Evolutionary conservation across 2,888 invertebrate genomes (phyloP).

Genomic region (Dryobotodes eremita): DNA sequence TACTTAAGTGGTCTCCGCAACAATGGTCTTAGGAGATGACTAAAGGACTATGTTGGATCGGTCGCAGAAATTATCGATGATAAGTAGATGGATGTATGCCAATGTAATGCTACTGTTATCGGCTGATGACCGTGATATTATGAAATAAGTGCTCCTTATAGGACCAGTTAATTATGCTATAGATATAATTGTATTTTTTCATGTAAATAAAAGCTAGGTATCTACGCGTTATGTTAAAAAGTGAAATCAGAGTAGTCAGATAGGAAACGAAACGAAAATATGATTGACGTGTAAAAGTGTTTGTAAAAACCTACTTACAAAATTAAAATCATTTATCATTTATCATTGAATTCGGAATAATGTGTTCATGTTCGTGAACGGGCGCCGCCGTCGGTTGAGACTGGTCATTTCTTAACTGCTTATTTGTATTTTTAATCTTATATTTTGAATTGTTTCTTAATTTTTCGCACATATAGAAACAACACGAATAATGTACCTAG

Average conservation of each 20-base stretch:
- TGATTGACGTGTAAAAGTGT: no score
- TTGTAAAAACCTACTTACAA: no score
- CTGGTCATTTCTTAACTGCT: no score
- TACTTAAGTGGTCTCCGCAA: conserved; percentile 41
- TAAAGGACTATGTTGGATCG: conserved; percentile 24
- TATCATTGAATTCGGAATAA: no score
- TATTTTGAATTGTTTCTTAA: no score
- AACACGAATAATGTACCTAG: no score
- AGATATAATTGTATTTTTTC: neutral
- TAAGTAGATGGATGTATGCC: conserved; percentile 17
- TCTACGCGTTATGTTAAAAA: neutral
- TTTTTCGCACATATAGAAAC: no score
- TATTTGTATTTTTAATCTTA: no score
- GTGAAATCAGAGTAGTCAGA: neutral
- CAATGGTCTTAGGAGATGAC: conserved; percentile 40
- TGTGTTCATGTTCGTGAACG: no score
- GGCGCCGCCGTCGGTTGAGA: no score
- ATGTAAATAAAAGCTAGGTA: neutral
- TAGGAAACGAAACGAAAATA: no score
- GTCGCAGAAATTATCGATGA: conserved; percentile 17
- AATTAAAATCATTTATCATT: no score
- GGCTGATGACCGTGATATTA: conserved; percentile 3
- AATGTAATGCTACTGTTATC: conserved; percentile 15
- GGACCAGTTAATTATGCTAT: neutral
- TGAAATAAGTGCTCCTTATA: neutral